phyloP scores from a whole-genome alignment of 2,888 invertebrate genomes.

The Clusia tigrina region DNA sequence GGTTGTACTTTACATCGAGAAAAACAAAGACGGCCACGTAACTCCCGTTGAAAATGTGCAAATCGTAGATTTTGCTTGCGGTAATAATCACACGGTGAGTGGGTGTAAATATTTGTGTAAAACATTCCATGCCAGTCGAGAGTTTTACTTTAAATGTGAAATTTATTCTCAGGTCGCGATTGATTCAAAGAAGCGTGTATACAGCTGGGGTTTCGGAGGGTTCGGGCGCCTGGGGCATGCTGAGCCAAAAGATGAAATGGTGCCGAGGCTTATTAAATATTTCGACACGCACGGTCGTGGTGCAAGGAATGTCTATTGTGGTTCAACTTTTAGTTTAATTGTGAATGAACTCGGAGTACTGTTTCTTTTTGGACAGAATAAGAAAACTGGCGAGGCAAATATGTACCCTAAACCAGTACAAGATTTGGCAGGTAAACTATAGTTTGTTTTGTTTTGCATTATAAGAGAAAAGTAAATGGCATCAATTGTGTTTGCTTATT shows the following conservation, averaged over 20 bases:
- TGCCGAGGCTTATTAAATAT: conserved; percentile 85
- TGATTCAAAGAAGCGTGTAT: conserved; percentile 87
- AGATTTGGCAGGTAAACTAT: conserved; percentile 75
- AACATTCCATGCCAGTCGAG: no score
- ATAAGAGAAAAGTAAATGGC: background rate
- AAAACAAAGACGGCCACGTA: conserved; percentile 84
- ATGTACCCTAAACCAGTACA: conserved; percentile 97
- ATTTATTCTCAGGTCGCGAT: conserved; percentile 73
- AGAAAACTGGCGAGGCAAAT: conserved; percentile 92
- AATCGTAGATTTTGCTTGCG: conserved; percentile 90
- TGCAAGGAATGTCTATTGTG: conserved; percentile 82
- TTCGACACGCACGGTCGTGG: conserved; percentile 88
- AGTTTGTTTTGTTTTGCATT: background rate
- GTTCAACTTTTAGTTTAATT: conserved; percentile 86
- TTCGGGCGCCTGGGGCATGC: conserved; percentile 93
- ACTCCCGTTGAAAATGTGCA: conserved; percentile 84
- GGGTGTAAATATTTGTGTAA: background rate
- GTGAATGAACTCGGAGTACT: conserved; percentile 78
- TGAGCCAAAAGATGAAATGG: conserved; percentile 90
- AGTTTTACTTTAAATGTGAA: background rate
- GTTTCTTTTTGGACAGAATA: conserved; percentile 90
- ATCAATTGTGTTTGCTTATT: background rate
- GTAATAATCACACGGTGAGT: conserved; percentile 86
- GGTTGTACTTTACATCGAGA: conserved; percentile 86
- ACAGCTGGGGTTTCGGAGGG: conserved; percentile 96